Conservation (phyloP, 1,140 invertebrate genomes). For the Carposina sasakii region DNA sequence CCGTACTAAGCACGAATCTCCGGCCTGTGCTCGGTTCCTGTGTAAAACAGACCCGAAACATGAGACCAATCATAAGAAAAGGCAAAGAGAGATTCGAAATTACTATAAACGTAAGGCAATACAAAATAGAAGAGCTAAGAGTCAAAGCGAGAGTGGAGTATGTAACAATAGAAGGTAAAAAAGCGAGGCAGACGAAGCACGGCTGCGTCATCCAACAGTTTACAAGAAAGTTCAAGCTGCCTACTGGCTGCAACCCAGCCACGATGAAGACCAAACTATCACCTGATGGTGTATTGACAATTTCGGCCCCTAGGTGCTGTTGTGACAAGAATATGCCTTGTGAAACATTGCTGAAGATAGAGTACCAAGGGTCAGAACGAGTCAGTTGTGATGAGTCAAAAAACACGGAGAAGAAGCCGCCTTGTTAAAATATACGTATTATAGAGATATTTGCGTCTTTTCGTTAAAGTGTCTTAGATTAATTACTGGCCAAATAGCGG, state of each 20-base stretch:
- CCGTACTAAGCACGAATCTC: no score
- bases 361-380: no score
- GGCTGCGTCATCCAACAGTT: constrained; percentile 43
- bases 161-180: constrained; percentile 55
- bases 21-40: no score
- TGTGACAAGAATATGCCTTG: no score
- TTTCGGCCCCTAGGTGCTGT: constrained; percentile 43
- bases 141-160: constrained; percentile 53
- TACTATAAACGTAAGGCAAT: constrained; percentile 43
- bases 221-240: constrained; percentile 49
- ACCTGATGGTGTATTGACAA: constrained; percentile 44
- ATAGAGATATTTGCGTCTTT: no score
- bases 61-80: constrained; percentile 45
- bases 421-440: no score
- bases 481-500: no score
- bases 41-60: constrained; percentile 29
- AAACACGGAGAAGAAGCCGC: no score
- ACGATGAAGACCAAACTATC: constrained; percentile 40
- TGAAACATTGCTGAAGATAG: no score
- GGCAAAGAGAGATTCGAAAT: constrained; percentile 53
- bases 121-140: constrained; percentile 50
- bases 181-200: constrained; percentile 42
- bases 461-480: no score
- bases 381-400: no score
- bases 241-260: constrained; percentile 41